phyloP scores from a whole-genome alignment of 2,888 invertebrate genomes.

The Phalangium opilio region DNA sequence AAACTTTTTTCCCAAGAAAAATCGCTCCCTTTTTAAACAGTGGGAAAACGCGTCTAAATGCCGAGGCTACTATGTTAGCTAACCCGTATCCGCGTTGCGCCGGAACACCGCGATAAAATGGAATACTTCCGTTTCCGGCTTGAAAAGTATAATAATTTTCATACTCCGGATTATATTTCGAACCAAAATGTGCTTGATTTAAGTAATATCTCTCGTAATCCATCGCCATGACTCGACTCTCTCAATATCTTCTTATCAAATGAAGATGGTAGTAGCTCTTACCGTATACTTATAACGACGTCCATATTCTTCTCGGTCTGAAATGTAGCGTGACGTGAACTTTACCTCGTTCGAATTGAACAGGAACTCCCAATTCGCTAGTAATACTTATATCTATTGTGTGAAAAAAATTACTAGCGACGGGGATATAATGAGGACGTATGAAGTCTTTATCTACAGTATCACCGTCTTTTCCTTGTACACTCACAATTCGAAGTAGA shows the following conservation, averaged over 20 bases:
- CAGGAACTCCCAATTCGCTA: conserved; percentile 3
- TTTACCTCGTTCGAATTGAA: conserved; percentile 5
- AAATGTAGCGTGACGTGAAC: conserved; percentile 6
- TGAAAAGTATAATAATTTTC: conserved; percentile 8
- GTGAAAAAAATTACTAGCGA: conserved; percentile 4
- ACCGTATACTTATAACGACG: too few relatives aligned
- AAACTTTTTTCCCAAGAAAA: conserved; percentile 7
- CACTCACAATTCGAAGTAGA: conserved; percentile 22
- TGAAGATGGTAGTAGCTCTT: too few relatives aligned
- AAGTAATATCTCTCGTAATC: too few relatives aligned
- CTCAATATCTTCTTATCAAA: background rate
- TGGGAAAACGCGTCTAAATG: conserved; percentile 8
- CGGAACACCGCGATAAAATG: conserved; percentile 3
- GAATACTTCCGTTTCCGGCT: conserved; percentile 2
- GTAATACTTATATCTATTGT: conserved; percentile 4
- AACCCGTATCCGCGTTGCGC: conserved; percentile 9
- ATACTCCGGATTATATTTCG: background rate
- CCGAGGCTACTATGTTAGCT: conserved; percentile 4
- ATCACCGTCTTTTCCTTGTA: conserved; percentile 6
- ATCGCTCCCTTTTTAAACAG: conserved; percentile 5
- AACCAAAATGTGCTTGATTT: too few relatives aligned
- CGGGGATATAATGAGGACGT: conserved; percentile 6
- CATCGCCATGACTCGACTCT: background rate
- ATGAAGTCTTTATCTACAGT: conserved; percentile 1
- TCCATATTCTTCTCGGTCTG: conserved; percentile 1